Evolutionary conservation across 2,113 vertebrate genomes (phyloP), one percentile per base, ranked within the genome.

Genomic region (Apteryx owenii): DNA sequence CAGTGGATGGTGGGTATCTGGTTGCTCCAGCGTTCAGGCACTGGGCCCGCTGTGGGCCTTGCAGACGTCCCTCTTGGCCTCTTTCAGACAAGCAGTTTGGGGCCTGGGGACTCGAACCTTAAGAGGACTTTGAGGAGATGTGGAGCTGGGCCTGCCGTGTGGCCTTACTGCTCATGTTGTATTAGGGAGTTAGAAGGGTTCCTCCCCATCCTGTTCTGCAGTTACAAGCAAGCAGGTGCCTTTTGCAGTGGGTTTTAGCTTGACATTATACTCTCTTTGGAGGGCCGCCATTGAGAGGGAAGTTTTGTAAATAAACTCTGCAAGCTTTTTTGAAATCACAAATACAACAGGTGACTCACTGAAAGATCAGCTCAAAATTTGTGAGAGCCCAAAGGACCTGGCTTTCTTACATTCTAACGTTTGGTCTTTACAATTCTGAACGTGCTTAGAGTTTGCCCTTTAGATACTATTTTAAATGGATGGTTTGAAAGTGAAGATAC

Each of bases 51-150:
- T 21, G 21, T 31, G 29, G 19, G 16, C 25, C 51, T 61, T 62
- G 23, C 31, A 73, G 18, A 13, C 4, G 42, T 20, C 8, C 20
- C 10, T 23, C 44, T 4, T 3, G 11, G 50, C 13, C 13, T 31
- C 33, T 71, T 70, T 38, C 33, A 56, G 21, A 12, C 7, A n/a
- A 38, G 36, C 73, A 53, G 26, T 29, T 28, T 68, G 33, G 17
- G 15, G 44, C 33, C 44, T 15, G 13, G 3, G 72, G 53, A 51
- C 44, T 91, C 65, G 58, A 26, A 62, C 38, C 33, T 53, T 13
- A 56, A 58, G 44, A 9, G 10, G 36, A 46, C 28, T 70, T 0
- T 0, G 60, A 82, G 31, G 4, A 54, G n/a, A 50, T 10, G 36
- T 8, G 17, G 25, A 72, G 46, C n/a, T 60, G 36, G 6, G 6